phyloP scores from a whole-genome alignment of 2,888 invertebrate species.

The Liodrosophila aerea region DNA sequence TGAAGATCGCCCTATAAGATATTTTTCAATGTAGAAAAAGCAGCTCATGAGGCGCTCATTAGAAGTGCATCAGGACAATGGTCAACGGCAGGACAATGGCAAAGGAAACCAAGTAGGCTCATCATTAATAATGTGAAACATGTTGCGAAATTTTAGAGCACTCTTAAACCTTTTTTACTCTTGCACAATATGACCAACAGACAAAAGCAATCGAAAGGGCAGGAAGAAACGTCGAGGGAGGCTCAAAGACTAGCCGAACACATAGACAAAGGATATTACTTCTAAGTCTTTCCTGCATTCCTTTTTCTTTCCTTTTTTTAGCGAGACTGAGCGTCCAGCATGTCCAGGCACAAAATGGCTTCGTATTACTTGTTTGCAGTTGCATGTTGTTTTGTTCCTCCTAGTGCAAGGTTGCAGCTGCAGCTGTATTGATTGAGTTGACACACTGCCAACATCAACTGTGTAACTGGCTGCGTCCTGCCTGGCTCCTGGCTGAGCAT shows the following conservation, averaged over 20 bases:
- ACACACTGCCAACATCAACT: slow-evolving; percentile 61
- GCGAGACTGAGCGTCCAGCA: slow-evolving; percentile 14
- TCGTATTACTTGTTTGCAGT: slow-evolving; percentile 55
- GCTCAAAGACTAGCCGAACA: slow-evolving; percentile 42
- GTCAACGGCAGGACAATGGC: slow-evolving; percentile 34
- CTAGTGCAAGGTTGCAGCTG: slow-evolving; percentile 40
- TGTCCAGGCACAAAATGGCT: slow-evolving; percentile 51
- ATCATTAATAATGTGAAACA: slow-evolving; percentile 75
- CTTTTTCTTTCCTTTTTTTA: slow-evolving; percentile 22
- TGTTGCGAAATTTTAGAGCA: slow-evolving; percentile 73
- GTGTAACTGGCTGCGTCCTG: slow-evolving; percentile 3
- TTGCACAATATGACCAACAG: slow-evolving; percentile 64
- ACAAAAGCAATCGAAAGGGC: slow-evolving; percentile 64
- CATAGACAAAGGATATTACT: neutral
- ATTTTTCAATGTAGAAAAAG: slow-evolving; percentile 5
- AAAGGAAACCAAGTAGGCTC: slow-evolving; percentile 33
- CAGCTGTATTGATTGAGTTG: slow-evolving; percentile 59
- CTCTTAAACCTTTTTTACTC: slow-evolving; percentile 60
- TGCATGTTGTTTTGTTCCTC: slow-evolving; percentile 12
- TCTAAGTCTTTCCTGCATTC: neutral
- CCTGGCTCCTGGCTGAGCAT: slow-evolving; percentile 12
- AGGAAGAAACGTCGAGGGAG: slow-evolving; percentile 18
- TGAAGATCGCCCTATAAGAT: too few relatives aligned
- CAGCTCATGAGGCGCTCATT: slow-evolving; percentile 57
- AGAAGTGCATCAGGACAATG: slow-evolving; percentile 41